phyloP scores from a whole-genome alignment of 2,113 vertebrate genomes.

The Sula dactylatra region DNA sequence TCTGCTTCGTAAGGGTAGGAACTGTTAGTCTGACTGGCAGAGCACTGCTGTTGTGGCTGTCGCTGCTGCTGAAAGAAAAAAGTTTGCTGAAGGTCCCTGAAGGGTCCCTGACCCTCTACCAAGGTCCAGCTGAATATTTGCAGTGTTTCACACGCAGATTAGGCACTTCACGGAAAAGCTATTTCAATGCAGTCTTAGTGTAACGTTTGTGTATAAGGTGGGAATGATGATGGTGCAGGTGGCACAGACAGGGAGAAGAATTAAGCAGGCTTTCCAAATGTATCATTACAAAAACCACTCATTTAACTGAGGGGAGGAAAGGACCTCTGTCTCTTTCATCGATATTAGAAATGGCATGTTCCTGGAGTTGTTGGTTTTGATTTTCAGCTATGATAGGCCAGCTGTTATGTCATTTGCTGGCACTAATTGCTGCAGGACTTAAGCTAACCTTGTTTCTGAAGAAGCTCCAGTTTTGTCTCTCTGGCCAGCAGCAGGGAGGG shows the following conservation, averaged over 20 bases:
- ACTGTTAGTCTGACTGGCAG: not conserved
- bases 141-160: not conserved
- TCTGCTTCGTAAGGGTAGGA: not conserved
- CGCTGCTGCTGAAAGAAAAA: not conserved
- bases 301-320: not conserved
- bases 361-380: not conserved
- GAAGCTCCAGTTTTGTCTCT: not conserved
- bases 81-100: not conserved
- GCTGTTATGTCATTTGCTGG: not conserved
- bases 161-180: not conserved
- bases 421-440: not conserved
- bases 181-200: not conserved
- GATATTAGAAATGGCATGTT: not conserved
- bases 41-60: not conserved
- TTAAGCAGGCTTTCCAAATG: not conserved
- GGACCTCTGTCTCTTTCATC: fast-evolving
- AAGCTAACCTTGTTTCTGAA: not conserved
- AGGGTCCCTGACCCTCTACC: not conserved
- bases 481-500: not conserved
- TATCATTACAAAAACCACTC: not conserved
- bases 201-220: not conserved
- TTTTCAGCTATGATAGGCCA: not conserved
- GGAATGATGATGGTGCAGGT: not conserved
- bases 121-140: not conserved
- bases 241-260: not conserved